Base-by-base conservation (phyloP, 1,140 invertebrate species). In the Tribolium castaneum region DNA sequence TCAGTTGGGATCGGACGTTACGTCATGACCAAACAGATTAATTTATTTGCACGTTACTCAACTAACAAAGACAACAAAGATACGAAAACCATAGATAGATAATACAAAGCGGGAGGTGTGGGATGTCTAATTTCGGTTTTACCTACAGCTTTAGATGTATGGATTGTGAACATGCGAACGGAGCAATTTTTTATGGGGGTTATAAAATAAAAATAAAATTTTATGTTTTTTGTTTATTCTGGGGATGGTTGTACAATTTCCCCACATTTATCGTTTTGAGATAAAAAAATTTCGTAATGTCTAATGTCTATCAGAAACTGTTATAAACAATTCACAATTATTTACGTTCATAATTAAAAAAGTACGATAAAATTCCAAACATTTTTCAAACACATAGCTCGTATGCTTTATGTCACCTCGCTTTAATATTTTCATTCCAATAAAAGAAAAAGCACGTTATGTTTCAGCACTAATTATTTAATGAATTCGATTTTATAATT, bases 21-120 rank as follows among this genome's bases (percentile, higher is more conserved):
- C 59, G 59, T 35, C 35, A 66, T 34, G 59, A 66, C 14, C 59
- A 66, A 66, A 66, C 59, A 66, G 59, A 66, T 66, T 66, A 66
- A 66, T 66, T 66, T 66, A 66, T 66, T 66, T 66, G 30, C 59
- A 66, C 19, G 13, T 66, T 66, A 66, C 59, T 30, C 30, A 66
- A 66, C 59, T 30, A 25, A 35, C 59, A 66, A 66, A 66, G 59
- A 66, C 59, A 66, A 66, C 59, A 66, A 9, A 59, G 54, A 59
- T 59, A 59, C 30, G 54, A 10, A 59, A 59, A 59, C n/a, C 39
- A 9, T 59, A 10, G 6, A 59, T 16, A 59, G 39, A 45, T 10
- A 59, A 22, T 22, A n/a, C 9, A 35, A 19, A 10, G 51, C 12
- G 25, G 12, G 13, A 13, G 7, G 39, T 45, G 39, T 0, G n/a